Base-by-base conservation (phyloP, 2,797 vertebrate species). In the Manis pentadactyla region DNA sequence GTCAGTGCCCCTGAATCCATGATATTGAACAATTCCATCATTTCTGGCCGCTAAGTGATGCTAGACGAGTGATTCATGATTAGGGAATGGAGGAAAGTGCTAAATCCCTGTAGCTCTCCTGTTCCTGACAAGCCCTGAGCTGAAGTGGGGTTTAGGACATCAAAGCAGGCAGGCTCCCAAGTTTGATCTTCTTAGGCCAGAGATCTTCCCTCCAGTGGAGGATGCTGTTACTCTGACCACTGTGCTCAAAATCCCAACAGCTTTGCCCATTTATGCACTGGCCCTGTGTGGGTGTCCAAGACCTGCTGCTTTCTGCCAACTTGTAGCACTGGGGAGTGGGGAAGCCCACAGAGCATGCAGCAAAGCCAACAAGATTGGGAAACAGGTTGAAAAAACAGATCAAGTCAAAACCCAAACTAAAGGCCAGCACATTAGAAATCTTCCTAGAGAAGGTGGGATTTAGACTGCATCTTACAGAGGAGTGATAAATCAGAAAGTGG, bases 21-120 rank as follows among this genome's bases (percentile, higher is more conserved):
- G 92, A 98, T 98, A 98, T 97, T 98, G 98, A 98, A 98, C 97
- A 98, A 96, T 96, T 98, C 97, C 97, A 98, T 99, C 98, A 98
- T 98, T 97, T 79, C 96, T 97, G 87, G 96, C 94, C 97, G 98
- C 96, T 97, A 95, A 98, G 97, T 98, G 98, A 97, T 96, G 97
- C 97, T 96, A 96, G 97, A 98, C 94, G 97, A 97, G 97, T 97
- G 97, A 95, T 93, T 97, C 95, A 84, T 86, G 97, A 97, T 59
- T 84, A 29, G 23, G 34, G 34, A 69, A 8, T 10, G 49, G 93
- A 94, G 93, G 46, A 96, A 98, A 97, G 90, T 88, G 94, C 96
- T 97, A 93, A 79, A 19, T 11, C 31, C 71, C 79, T 90, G 90
- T 84, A 87, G 55, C 46, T 55, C 31, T 51, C n/a, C 61, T 64